Percentiles rank a stretch among this genome's conserved stretches.
These are phyloP conservation scores for Regulus satrapa DNA, from an alignment of 2,113 vertebrate species.

Conservation along the genomic window DNA sequence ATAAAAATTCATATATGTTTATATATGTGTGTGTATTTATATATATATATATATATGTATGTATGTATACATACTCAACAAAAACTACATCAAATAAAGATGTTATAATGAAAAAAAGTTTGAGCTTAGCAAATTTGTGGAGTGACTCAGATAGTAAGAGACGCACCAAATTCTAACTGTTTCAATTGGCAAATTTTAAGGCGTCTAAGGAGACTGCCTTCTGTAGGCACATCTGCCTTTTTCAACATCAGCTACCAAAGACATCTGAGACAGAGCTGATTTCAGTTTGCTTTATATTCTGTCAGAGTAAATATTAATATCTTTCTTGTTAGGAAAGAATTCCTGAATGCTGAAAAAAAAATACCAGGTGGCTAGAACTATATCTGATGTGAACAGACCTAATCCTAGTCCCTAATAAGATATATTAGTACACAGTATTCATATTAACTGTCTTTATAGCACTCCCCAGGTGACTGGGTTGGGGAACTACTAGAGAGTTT, in stretches of 20 bases:
- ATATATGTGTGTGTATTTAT: too few species aligned
- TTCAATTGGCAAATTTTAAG: background rate
- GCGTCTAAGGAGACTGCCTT: background rate
- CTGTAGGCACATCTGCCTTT: background rate
- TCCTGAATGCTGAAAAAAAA: background rate
- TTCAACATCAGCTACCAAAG: background rate
- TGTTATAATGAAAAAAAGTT: background rate
- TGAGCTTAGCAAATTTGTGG: background rate
- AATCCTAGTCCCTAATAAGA: background rate
- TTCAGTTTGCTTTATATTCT: background rate
- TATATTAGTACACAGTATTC: background rate
- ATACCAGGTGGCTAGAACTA: background rate
- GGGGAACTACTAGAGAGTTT: too few species aligned
- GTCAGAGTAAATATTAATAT: background rate
- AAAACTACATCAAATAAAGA: background rate
- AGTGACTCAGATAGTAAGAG: background rate
- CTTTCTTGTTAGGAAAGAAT: background rate
- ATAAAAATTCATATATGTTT: background rate
- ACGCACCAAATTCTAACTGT: background rate
- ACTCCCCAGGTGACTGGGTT: background rate
- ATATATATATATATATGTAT: background rate
- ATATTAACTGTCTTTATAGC: background rate
- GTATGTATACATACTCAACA: background rate
- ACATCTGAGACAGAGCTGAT: background rate
- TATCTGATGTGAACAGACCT: background rate